Conservation (phyloP, 2,113 vertebrate species). For the Camelus dromedarius region DNA sequence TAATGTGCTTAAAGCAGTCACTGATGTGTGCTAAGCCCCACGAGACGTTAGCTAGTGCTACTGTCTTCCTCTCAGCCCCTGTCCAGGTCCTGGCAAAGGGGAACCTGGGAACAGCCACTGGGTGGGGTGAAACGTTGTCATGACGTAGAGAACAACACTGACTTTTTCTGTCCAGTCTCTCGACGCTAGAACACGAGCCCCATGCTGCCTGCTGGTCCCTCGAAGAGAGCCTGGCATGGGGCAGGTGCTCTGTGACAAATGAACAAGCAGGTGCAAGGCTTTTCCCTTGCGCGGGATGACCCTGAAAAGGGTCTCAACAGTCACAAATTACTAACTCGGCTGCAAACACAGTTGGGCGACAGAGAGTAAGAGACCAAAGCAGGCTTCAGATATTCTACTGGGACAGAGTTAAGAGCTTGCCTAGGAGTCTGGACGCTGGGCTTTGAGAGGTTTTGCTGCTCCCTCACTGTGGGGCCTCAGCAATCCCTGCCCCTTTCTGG, state of each 20-base stretch:
- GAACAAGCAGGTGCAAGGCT: background rate
- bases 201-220: background rate
- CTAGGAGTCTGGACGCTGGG: background rate
- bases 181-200: background rate
- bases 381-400: background rate
- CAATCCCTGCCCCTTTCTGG: background rate
- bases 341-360: background rate
- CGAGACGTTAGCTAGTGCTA: background rate
- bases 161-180: slow-evolving; percentile 23
- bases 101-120: background rate
- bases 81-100: background rate
- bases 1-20: background rate
- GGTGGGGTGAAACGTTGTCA: fast-evolving
- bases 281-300: background rate
- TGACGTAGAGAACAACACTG: background rate
- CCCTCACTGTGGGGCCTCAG: background rate
- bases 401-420: background rate
- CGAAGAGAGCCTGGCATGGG: background rate
- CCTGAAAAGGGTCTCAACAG: background rate
- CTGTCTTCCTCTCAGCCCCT: background rate
- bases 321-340: background rate
- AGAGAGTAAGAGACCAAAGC: background rate
- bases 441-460: background rate
- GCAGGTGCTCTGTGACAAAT: background rate
- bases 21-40: background rate